Conservation (phyloP, 2,113 vertebrate genomes). For the Pionites leucogaster region DNA sequence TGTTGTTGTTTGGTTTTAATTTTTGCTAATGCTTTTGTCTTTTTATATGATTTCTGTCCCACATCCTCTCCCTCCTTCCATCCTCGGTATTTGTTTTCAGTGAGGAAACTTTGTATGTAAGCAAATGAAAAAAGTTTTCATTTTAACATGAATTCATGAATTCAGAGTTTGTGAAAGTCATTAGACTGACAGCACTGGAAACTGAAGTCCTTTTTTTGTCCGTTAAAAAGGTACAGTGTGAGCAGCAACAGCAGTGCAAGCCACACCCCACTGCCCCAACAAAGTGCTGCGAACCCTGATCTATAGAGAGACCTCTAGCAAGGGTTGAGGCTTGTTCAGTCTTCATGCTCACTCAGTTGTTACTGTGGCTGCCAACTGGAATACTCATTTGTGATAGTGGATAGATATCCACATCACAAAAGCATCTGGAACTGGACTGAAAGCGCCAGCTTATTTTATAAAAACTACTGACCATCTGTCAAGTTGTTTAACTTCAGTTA, state of each 20-base stretch:
- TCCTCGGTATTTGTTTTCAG: not conserved
- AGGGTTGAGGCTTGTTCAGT: not conserved
- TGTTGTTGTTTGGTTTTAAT: not conserved
- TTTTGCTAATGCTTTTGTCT: not conserved
- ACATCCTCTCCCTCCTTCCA: fast-evolving
- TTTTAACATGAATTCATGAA: not conserved
- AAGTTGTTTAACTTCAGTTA: not conserved
- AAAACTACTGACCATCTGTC: not conserved
- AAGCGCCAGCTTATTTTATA: not conserved
- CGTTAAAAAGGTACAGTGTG: not conserved
- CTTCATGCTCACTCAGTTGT: not conserved
- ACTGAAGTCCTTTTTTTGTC: not conserved
- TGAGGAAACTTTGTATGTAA: not conserved
- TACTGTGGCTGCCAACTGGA: not conserved
- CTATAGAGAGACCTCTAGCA: not conserved
- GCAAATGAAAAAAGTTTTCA: not conserved
- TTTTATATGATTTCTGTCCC: not conserved
- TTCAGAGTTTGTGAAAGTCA: not conserved
- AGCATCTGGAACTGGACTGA: not conserved
- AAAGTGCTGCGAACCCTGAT: not conserved
- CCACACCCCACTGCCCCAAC: not conserved
- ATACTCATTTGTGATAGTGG: not conserved
- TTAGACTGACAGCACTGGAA: not conserved
- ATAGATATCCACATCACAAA: not conserved
- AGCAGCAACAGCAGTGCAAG: not conserved